These are phyloP conservation scores for Diorhabda elongata DNA, from an alignment of 1,140 invertebrate genomes.

Conservation along the genomic window DNA sequence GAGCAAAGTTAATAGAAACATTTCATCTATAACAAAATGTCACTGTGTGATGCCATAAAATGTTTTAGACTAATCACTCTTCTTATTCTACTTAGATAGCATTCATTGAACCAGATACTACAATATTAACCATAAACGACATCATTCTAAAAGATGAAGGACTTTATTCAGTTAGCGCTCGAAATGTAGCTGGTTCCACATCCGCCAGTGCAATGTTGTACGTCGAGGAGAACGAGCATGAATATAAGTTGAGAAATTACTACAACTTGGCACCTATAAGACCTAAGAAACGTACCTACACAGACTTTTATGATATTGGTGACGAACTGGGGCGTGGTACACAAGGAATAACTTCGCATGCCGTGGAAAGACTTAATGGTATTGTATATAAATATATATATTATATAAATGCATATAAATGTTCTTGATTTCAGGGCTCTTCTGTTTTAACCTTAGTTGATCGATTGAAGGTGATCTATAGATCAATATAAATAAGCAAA, in stretches of 20 bases:
- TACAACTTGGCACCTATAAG: slow-evolving; percentile 63
- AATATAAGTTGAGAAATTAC: slow-evolving; percentile 68
- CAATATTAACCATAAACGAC: slow-evolving; percentile 78
- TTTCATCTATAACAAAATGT: too few relatives aligned
- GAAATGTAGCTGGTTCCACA: slow-evolving; percentile 89
- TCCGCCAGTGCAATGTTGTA: slow-evolving; percentile 85
- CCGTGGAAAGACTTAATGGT: slow-evolving; percentile 75
- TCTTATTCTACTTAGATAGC: slow-evolving; percentile 59
- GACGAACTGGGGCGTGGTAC: slow-evolving; percentile 92
- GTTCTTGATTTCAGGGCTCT: too few relatives aligned
- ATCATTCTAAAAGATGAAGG: slow-evolving; percentile 86
- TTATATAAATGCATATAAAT: too few relatives aligned
- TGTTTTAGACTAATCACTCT: background rate
- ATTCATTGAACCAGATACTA: slow-evolving; percentile 78
- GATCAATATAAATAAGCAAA: too few relatives aligned
- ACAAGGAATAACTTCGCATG: slow-evolving; percentile 81
- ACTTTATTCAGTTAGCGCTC: slow-evolving; percentile 87
- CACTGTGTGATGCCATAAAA: too few relatives aligned
- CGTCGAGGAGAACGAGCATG: slow-evolving; percentile 82
- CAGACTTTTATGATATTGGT: slow-evolving; percentile 86
- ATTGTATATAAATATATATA: slow-evolving; percentile 7
- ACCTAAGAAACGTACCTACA: slow-evolving; percentile 62
- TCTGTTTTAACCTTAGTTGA: too few relatives aligned
- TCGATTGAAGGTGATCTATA: too few relatives aligned
- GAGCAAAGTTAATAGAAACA: too few relatives aligned